Evolutionary conservation across 2,113 vertebrate genomes (phyloP).

Genomic region (Athene cunicularia): DNA sequence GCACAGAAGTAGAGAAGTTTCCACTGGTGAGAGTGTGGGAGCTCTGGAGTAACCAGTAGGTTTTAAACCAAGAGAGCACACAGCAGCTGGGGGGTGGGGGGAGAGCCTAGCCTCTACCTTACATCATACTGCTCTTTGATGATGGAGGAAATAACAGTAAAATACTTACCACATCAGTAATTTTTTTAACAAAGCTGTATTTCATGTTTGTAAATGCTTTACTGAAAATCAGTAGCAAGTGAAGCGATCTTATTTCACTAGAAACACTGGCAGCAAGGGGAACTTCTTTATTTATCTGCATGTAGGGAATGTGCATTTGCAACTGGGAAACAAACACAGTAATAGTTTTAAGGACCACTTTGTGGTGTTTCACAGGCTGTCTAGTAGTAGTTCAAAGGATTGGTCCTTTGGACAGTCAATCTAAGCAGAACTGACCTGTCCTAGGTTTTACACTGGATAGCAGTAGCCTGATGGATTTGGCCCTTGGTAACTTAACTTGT

Average conservation of each 20-base stretch:
- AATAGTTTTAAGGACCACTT: background rate
- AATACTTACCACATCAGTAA: background rate
- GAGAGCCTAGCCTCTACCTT: background rate
- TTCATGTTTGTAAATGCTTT: background rate
- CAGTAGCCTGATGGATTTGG: background rate
- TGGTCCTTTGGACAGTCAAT: background rate
- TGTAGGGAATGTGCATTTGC: background rate
- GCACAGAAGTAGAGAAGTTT: background rate
- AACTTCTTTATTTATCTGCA: background rate
- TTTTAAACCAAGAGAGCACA: background rate
- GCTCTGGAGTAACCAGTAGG: background rate
- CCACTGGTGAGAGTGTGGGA: background rate
- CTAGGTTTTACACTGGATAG: background rate
- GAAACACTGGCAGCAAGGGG: background rate
- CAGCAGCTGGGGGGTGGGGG: fast-evolving
- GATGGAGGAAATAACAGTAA: background rate
- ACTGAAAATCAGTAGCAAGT: background rate
- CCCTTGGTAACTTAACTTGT: background rate
- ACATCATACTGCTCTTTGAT: background rate
- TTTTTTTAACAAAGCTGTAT: background rate
- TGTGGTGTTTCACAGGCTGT: background rate
- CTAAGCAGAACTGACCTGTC: background rate
- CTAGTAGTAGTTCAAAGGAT: background rate
- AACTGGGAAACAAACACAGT: background rate
- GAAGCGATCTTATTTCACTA: background rate